These are phyloP conservation scores for Halcyon chelicuti DNA, from an alignment of 2,797 vertebrate species.

Conservation along the genomic window DNA sequence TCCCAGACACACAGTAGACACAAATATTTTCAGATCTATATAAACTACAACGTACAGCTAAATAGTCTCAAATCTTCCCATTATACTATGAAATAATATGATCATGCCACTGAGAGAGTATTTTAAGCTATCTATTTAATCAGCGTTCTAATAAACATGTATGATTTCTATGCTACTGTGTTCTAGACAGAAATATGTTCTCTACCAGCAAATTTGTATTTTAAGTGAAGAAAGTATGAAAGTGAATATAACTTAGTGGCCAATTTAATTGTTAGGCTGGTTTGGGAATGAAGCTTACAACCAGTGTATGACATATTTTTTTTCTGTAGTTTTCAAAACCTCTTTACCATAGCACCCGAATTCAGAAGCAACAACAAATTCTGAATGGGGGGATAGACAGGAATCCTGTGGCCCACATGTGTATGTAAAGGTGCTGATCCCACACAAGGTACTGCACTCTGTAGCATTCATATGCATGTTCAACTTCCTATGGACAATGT, in stretches of 20 bases:
- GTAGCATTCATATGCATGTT: not conserved
- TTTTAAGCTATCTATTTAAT: not conserved
- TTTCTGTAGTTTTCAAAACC: not conserved
- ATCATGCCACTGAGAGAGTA: not conserved
- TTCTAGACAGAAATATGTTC: not conserved
- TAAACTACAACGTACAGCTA: not conserved
- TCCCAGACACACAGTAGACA: not conserved
- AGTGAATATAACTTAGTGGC: not conserved
- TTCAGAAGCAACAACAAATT: not conserved
- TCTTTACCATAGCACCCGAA: not conserved
- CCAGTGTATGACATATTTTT: not conserved
- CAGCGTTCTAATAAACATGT: not conserved
- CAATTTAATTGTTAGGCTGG: not conserved
- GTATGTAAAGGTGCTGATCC: not conserved
- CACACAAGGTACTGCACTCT: not conserved
- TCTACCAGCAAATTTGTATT: not conserved
- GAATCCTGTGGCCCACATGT: not conserved
- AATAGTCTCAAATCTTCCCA: not conserved
- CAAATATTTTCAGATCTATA: not conserved
- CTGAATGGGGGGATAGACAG: accelerated
- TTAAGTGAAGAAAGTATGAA: not conserved
- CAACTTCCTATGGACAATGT: not conserved
- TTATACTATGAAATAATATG: not conserved
- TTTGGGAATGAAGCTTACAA: not conserved
- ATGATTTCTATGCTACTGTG: not conserved